phyloP scores from a whole-genome alignment of 2,113 vertebrate species.

The Melanotaenia duboulayi region DNA sequence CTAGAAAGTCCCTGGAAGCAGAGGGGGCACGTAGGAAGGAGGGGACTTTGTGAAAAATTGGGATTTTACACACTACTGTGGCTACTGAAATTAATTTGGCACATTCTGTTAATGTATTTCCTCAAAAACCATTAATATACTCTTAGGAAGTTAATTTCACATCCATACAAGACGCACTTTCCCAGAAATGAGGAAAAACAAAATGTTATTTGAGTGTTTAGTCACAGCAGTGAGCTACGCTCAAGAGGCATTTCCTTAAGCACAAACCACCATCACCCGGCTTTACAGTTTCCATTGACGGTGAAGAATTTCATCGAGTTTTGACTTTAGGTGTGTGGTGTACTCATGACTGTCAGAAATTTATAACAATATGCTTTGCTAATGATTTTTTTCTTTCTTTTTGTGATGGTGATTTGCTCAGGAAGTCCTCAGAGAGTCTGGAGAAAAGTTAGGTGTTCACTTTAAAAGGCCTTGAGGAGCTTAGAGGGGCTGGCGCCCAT shows the following conservation, averaged over 20 bases:
- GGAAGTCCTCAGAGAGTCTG: constrained; percentile 70
- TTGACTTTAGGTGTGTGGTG: background rate
- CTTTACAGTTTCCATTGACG: constrained; percentile 17
- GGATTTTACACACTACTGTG: constrained; percentile 86
- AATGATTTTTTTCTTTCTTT: too few species aligned
- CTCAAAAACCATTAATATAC: constrained; percentile 5
- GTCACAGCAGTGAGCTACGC: constrained; percentile 95
- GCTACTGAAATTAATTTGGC: constrained; percentile 57
- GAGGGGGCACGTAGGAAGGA: constrained; percentile 61
- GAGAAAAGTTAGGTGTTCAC: constrained; percentile 54
- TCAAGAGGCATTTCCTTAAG: constrained; percentile 75
- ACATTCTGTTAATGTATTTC: constrained; percentile 27
- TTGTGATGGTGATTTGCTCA: constrained; percentile 68
- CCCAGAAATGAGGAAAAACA: constrained; percentile 75
- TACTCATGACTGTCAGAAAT: constrained; percentile 16
- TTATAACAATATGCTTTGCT: constrained; percentile 7
- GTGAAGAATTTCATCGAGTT: background rate
- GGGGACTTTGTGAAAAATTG: constrained; percentile 26
- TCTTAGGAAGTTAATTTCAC: constrained; percentile 38
- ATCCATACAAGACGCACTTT: constrained; percentile 46
- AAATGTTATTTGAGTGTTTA: constrained; percentile 83
- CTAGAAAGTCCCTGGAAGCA: constrained; percentile 66
- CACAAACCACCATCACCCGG: constrained; percentile 68
- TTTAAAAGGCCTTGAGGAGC: constrained; percentile 53
- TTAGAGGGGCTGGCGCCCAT: constrained; percentile 52